Conservation (phyloP, 1,140 invertebrate genomes). For the Drosophila miranda region DNA sequence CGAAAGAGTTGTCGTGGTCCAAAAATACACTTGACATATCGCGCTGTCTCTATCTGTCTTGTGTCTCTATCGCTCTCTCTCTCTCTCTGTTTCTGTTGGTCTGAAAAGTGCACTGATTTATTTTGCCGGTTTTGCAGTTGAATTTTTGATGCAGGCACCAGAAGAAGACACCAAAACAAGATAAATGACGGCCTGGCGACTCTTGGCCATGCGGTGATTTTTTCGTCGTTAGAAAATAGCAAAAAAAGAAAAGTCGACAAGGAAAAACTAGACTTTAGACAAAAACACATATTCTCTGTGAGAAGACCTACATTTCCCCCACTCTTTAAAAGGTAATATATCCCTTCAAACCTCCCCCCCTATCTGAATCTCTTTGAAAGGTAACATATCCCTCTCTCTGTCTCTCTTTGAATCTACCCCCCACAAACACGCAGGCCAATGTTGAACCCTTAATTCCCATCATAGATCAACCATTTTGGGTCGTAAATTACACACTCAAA, state of each 20-base stretch:
- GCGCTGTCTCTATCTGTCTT: slow-evolving; percentile 18
- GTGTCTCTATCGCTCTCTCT: slow-evolving; percentile 22
- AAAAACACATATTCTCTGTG: slow-evolving; percentile 7
- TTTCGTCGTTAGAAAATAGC: slow-evolving; percentile 35
- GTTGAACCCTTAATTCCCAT: slow-evolving; percentile 67
- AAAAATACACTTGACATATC: slow-evolving; percentile 77
- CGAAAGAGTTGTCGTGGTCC: slow-evolving; percentile 75
- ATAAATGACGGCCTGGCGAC: slow-evolving; percentile 77
- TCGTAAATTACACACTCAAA: slow-evolving; percentile 74
- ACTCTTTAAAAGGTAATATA: no score
- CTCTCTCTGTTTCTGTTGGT: slow-evolving; percentile 20
- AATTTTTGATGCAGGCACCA: slow-evolving; percentile 77
- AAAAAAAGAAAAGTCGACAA: slow-evolving; percentile 7
- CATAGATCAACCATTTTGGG: slow-evolving; percentile 77
- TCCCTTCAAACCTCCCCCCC: no score
- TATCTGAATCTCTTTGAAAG: no score
- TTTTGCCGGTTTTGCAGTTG: slow-evolving; percentile 81
- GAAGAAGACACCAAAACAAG: slow-evolving; percentile 70
- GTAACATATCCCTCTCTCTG: not conserved
- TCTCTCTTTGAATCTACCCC: slow-evolving; percentile 13
- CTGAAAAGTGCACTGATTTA: slow-evolving; percentile 73
- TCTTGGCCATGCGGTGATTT: slow-evolving; percentile 62
- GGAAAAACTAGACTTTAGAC: slow-evolving; percentile 2
- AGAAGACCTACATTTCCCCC: no score
- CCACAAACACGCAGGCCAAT: slow-evolving; percentile 27